Evolutionary conservation across 1,140 invertebrate genomes (phyloP), one percentile per base, ranked within the genome.

Genomic region (Drosophila santomea): DNA sequence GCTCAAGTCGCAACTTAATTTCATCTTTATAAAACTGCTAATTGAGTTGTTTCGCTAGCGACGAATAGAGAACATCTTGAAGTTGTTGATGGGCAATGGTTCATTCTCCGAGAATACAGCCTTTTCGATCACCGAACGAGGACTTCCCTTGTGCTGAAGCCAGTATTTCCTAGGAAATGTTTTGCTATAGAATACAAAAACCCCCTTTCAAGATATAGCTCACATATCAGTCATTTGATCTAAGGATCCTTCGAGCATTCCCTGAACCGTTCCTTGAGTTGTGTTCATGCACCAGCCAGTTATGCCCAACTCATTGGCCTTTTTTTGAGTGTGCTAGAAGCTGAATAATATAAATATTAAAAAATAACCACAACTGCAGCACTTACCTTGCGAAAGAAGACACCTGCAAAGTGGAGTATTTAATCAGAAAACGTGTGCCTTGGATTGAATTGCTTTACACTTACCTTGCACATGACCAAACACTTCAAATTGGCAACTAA

Each of bases 241-340:
- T 8, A 74, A 44, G 11, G 67, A 50, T 10, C 84, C 83, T n/a
- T 88, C 83, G 1, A 88, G 20, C 35, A 80, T 51, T 1, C 83
- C 83, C 47, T 80, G 74, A 0, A 88, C 83, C 1, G 83, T 83
- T 56, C 83, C 83, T 1, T 50, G 45, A 10, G 41, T 39, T 2
- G 84, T 89, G 45, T 89, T 83, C 75, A 78, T 83, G 67, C 84
- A 89, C 80, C 83, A 88, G 38, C 83, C 83, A 15, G 61, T 51
- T 0, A 88, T 38, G 1, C 73, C 84, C 32, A 88, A 17, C 20
- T 60, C 25, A 10, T 71, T 71, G 15, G 83, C 84, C 52, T 88
- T 76, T 2, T 50, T 62, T 36, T 71, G 60, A 5, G 83, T 84
- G 44, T 89, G 68, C 76, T 88, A 17, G 0, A 15, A 0, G 17